Base-by-base conservation (phyloP, 2,797 vertebrate genomes). In the Glossophaga mutica region DNA sequence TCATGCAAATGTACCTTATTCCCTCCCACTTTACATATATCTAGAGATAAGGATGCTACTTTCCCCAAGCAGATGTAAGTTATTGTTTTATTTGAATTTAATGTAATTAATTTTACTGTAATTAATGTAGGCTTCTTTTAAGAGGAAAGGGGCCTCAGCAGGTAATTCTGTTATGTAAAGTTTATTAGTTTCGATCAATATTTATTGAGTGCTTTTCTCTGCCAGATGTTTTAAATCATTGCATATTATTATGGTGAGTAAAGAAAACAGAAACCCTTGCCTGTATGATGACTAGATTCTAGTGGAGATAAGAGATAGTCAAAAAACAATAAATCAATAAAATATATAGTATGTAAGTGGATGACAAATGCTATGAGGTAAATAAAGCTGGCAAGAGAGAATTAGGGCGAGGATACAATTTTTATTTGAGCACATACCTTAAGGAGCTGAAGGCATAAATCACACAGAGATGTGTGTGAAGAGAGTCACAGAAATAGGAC, bases 401-500 rank as follows among this genome's bases (percentile, higher is more conserved):
- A 9, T 15, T 57, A 52, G 6, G 15, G 8, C n/a, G 3, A 44
- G 1, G 8, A 16, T 12, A 0, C 0, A 44, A 44, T 55, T 86
- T 77, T 76, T 71, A 81, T 73, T 50, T 87, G 68, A 74, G 10
- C 8, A 55, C 83, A 82, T 6, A 82, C 21, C 14, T 79, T 11
- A 90, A 76, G 34, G 32, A 86, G 29, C 16, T 37, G 21, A 85
- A 76, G 39, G 6, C 2, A 59, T 21, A 39, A 34, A 39, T 62
- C 19, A 84, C 10, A n/a, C 15, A 57, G 18, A 67, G 2, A n/a
- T 79, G 9, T n/a, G 14, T 14, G 1, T 59, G 70, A 74, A 70
- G 0, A 70, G 0, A 67, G 8, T 39, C 37, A 1, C 29, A 90
- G 0, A 50, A 26, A 22, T 0, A 32, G 1, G 1, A 67, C 48